phyloP scores from a whole-genome alignment of 2,113 vertebrate genomes.

The Nothoprocta pentlandii region DNA sequence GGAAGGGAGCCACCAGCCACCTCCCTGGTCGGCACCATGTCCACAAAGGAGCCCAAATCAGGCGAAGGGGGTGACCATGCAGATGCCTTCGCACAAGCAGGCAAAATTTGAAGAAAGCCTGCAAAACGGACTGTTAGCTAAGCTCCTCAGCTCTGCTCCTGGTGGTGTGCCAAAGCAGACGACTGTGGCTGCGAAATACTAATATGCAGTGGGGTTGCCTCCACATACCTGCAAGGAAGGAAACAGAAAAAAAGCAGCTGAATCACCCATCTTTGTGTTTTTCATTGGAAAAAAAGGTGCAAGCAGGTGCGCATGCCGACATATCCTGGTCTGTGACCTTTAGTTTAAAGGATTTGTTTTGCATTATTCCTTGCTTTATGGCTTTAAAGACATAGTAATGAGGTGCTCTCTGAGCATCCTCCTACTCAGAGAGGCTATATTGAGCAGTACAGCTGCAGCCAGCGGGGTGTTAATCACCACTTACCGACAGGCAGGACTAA shows the following conservation, averaged over 20 bases:
- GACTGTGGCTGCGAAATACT: constrained; percentile 1
- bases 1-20: neutral
- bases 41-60: neutral
- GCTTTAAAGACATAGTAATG: constrained; percentile 81
- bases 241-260: neutral
- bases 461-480: constrained; percentile 84
- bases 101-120: neutral
- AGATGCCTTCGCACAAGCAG: neutral
- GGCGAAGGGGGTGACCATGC: neutral
- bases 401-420: constrained; percentile 77
- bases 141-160: constrained; percentile 46
- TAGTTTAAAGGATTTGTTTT: constrained; percentile 81
- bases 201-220: constrained; percentile 5
- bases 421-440: constrained; percentile 75
- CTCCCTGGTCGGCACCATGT: neutral
- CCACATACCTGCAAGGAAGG: constrained; percentile 3
- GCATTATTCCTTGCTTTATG: constrained; percentile 77
- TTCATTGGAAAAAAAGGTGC: neutral
- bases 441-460: constrained; percentile 82
- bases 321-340: constrained; percentile 75
- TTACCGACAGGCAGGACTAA: constrained; percentile 72
- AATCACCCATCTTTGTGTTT: constrained; percentile 7
- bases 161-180: neutral
- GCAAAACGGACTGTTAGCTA: constrained; percentile 15
- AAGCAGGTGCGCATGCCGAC: neutral